Base-by-base conservation (phyloP, 2,113 vertebrate genomes). In the Lepus europaeus region DNA sequence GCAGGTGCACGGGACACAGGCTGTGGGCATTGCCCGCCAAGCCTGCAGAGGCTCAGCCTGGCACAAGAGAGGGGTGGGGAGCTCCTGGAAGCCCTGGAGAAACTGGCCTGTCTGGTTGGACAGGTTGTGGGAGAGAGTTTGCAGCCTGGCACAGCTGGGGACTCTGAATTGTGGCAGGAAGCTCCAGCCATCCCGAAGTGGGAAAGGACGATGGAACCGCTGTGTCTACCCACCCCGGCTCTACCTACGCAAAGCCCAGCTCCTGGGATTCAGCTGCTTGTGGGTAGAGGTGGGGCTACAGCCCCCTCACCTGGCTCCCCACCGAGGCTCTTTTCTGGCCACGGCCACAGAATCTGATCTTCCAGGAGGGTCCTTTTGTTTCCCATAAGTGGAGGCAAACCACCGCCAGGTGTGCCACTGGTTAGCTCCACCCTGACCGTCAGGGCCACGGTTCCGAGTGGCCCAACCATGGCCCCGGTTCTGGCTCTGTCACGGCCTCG, bases 81-180 rank as follows among this genome's bases (percentile, higher is more conserved):
- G 64, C 85, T 66, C 82, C 4, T 2, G 64, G 82, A 59, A 74
- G 70, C 70, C 89, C 78, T 33, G 29, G 69, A 84, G 89, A 95
- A 97, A 97, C 97, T 95, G 97, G 96, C 93, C 81, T 66, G 96
- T 97, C 97, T 96, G 96, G 96, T 97, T 96, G 96, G 96, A 91
- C 97, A 95, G 94, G 97, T 97, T 96, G 97, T 87, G 63, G 96
- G 92, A 90, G 95, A 95, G 74, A 84, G 96, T 77, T 84, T 82
- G 90, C 79, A 76, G 69, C 78, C 33, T 74, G 95, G 96, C 93
- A 87, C 76, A 90, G 95, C 95, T 88, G 95, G 90, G 69, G 92
- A 89, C 94, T 90, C 76, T 5, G 53, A 90, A 69, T 29, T 49
- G 80, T 45, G 95, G 95, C 88, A 95, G 93, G 92, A 94, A 83